Evolutionary conservation across 2,888 invertebrate genomes (phyloP).

Genomic region (Lasioglossum marginatum): DNA sequence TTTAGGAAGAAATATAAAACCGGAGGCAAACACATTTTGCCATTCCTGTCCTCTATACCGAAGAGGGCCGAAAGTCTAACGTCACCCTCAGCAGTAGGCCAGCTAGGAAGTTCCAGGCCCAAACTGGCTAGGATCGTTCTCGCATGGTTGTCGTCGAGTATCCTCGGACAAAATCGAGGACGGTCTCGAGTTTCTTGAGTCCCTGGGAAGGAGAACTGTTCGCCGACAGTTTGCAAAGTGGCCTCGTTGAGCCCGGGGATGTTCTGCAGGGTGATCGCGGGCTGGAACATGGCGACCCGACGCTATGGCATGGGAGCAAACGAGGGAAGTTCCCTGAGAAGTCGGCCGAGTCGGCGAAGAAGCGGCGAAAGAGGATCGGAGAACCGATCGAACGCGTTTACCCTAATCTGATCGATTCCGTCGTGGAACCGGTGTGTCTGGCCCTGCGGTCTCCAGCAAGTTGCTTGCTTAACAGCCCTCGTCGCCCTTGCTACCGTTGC

Average conservation of each 20-base stretch:
- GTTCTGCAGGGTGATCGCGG: neutral
- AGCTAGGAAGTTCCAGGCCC: neutral
- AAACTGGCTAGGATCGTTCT: slow-evolving; percentile 7
- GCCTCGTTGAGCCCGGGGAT: slow-evolving; percentile 18
- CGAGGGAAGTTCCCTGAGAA: slow-evolving; percentile 20
- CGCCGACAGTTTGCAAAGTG: slow-evolving; percentile 37
- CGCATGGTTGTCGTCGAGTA: slow-evolving; percentile 32
- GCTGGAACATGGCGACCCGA: neutral
- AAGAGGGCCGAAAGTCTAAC: neutral
- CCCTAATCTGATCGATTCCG: slow-evolving; percentile 32
- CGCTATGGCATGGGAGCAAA: slow-evolving; percentile 23
- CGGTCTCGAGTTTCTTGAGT: neutral
- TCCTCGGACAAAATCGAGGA: slow-evolving; percentile 8
- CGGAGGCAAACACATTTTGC: too few species aligned
- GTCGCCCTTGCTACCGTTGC: neutral
- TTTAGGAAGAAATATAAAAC: neutral
- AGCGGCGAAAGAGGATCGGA: slow-evolving; percentile 19
- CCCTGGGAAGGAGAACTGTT: neutral
- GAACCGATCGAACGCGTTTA: slow-evolving; percentile 25
- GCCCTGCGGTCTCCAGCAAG: neutral
- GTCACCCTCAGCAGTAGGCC: neutral
- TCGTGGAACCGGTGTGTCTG: slow-evolving; percentile 2
- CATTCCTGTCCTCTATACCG: neutral
- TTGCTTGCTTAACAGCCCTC: slow-evolving; percentile 27
- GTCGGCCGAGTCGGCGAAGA: slow-evolving; percentile 15